phyloP scores from a whole-genome alignment of 92 coral and sea anemone species.

The Meandrina meandrites region DNA sequence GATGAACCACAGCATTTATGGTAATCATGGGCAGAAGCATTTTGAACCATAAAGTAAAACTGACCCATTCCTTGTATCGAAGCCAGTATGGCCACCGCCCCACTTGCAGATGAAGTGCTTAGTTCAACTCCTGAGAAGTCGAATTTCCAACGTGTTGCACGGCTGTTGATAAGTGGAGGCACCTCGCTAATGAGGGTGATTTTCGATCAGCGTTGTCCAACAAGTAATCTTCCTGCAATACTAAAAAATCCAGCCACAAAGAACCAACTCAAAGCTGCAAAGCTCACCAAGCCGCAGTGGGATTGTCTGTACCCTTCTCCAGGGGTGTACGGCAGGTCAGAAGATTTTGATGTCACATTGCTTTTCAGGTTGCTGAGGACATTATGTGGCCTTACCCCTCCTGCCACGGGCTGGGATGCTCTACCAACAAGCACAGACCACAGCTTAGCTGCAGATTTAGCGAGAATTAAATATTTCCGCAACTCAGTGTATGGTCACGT shows the following conservation, averaged over 20 bases:
- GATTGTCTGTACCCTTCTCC: conserved; percentile 1
- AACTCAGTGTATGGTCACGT: not conserved
- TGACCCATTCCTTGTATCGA: not conserved
- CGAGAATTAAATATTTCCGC: not conserved
- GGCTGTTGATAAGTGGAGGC: not conserved
- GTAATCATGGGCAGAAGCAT: no score
- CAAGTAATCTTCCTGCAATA: not conserved
- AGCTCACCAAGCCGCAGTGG: conserved; percentile 3
- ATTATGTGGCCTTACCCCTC: not conserved
- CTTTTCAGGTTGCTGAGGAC: not conserved
- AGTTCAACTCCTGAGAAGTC: not conserved
- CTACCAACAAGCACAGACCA: not conserved
- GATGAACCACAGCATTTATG: no score
- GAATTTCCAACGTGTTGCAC: not conserved
- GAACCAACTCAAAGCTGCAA: not conserved
- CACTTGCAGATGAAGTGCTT: not conserved
- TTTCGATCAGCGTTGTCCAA: not conserved
- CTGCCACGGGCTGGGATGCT: not conserved
- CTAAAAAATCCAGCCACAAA: not conserved
- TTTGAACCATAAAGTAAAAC: no score
- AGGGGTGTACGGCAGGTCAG: not conserved
- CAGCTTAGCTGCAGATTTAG: not conserved
- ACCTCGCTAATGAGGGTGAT: not conserved
- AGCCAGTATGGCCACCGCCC: not conserved
- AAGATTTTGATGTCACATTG: not conserved